Evolutionary conservation across 2,113 vertebrate species (phyloP).

Genomic region (Scortum barcoo): DNA sequence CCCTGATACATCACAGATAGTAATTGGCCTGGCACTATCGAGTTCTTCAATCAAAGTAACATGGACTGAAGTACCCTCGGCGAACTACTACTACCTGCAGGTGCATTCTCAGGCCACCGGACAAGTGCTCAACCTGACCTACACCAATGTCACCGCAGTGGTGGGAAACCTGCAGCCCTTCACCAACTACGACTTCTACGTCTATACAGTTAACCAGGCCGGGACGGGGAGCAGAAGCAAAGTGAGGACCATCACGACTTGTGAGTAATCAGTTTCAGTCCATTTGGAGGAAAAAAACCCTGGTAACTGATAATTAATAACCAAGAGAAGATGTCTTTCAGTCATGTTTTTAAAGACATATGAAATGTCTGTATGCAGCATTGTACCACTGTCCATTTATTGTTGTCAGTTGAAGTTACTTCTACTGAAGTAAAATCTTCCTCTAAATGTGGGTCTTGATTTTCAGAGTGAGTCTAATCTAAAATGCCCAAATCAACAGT

Average conservation of each 20-base stretch:
- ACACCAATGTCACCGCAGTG: constrained; percentile 35
- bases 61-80: constrained; percentile 75
- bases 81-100: constrained; percentile 71
- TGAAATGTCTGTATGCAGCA: no score
- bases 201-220: constrained; percentile 79
- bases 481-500: no score
- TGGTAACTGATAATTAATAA: not conserved
- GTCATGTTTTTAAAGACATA: not conserved
- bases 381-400: no score
- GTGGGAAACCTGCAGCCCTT: constrained; percentile 68
- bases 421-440: no score
- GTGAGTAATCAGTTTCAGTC: constrained; percentile 72
- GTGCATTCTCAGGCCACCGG: constrained; percentile 44
- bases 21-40: constrained; percentile 44
- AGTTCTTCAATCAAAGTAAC: constrained; percentile 74
- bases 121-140: constrained; percentile 53
- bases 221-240: constrained; percentile 77
- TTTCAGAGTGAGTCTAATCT: no score
- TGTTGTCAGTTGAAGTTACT: no score
- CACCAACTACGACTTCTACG: constrained; percentile 76
- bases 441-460: no score
- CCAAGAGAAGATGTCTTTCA: not conserved
- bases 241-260: constrained; percentile 78
- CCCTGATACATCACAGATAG: constrained; percentile 78
- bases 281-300: no score